Percentiles rank a stretch among this genome's conserved stretches.
Evolutionary conservation across 2,113 vertebrate genomes (phyloP).

Genomic region (Jacana jacana): DNA sequence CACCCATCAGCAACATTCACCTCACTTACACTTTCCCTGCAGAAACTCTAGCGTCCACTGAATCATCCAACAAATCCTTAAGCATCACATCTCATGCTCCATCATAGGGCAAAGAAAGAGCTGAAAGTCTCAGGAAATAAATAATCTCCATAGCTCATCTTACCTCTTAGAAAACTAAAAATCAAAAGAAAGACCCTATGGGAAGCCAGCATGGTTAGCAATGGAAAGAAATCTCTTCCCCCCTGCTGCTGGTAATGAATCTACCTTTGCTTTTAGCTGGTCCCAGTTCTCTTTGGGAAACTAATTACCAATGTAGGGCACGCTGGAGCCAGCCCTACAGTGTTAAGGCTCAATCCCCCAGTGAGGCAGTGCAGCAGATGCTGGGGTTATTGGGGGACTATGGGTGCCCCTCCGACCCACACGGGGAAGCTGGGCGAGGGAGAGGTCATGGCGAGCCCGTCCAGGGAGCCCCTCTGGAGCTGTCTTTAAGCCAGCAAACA

Average conservation of each 20-base stretch:
- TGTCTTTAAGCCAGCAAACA: not conserved
- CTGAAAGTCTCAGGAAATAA: not conserved
- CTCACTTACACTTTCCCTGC: not conserved
- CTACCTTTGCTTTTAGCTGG: not conserved
- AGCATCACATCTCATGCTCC: not conserved
- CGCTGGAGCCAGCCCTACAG: not conserved
- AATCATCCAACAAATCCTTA: not conserved
- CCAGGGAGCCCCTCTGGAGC: not conserved
- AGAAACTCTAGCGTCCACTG: not conserved
- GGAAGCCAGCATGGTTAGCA: not conserved
- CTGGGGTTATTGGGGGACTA: not conserved
- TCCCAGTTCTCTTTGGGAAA: not conserved
- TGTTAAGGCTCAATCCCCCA: not conserved
- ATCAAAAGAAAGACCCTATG: not conserved
- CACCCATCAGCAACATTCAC: not conserved
- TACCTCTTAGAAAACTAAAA: not conserved
- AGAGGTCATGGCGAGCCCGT: not conserved
- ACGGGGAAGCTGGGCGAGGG: not conserved
- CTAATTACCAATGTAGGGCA: conserved; percentile 6
- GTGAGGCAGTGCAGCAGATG: not conserved
- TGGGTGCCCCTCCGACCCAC: not conserved
- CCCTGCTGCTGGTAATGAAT: not conserved
- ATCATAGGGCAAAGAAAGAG: not conserved
- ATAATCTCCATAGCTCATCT: not conserved
- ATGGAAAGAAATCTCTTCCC: not conserved